These are phyloP conservation scores for Pao palembangensis DNA, from an alignment of 2,113 vertebrate species.

Conservation along the genomic window DNA sequence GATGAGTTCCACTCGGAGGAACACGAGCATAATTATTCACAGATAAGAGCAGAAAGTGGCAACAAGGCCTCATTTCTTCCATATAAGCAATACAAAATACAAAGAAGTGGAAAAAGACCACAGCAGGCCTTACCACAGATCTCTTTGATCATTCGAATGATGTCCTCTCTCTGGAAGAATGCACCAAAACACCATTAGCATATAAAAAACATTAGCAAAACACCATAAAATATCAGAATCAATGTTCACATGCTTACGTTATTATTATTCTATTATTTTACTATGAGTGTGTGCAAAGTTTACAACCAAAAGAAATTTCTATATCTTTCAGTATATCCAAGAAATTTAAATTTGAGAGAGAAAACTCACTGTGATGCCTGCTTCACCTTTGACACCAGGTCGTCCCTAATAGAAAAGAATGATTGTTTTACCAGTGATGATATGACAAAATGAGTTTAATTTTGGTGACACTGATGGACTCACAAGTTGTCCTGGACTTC, in stretches of 20 bases:
- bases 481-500: conserved; percentile 77
- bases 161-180: conserved; percentile 80
- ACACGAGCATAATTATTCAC: conserved; percentile 23
- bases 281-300: neutral
- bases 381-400: conserved; percentile 81
- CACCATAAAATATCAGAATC: neutral
- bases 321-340: neutral
- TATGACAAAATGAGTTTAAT: neutral
- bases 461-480: conserved; percentile 45
- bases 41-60: conserved; percentile 24
- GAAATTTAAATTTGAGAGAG: neutral
- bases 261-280: too few species aligned
- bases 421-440: too few species aligned
- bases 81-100: conserved; percentile 13
- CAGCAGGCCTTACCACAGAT: conserved; percentile 78
- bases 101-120: conserved; percentile 8
- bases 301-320: neutral
- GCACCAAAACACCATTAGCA: conserved; percentile 18
- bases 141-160: conserved; percentile 87
- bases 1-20: conserved; percentile 16
- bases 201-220: neutral
- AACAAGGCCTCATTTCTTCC: conserved; percentile 8
- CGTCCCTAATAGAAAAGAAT: conserved; percentile 68
- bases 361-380: conserved; percentile 82
- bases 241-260: neutral